phyloP scores from a whole-genome alignment of 2,888 invertebrate species.

The Dexiosoma caninum region DNA sequence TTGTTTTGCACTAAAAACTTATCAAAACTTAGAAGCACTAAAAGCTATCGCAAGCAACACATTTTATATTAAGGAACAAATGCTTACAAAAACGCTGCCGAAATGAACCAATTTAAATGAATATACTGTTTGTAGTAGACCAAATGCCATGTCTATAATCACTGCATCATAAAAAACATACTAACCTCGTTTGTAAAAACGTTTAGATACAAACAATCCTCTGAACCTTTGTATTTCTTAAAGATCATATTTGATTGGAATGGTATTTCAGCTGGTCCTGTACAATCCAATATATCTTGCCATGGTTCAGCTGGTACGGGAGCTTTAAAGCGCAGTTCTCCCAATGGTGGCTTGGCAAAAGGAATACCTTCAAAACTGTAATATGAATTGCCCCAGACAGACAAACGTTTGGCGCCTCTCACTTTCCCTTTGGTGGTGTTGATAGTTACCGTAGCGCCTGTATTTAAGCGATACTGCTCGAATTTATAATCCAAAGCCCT shows the following conservation, averaged over 20 bases:
- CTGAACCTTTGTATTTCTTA: conserved; percentile 77
- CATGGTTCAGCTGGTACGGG: conserved; percentile 77
- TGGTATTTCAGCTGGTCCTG: conserved; percentile 72
- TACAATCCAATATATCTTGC: conserved; percentile 77
- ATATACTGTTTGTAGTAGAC: too few relatives aligned
- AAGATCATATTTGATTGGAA: conserved; percentile 74
- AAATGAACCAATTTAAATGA: too few relatives aligned
- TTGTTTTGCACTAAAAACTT: too few relatives aligned
- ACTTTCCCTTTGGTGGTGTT: conserved; percentile 74
- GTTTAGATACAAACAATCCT: conserved; percentile 80
- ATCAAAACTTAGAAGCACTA: too few relatives aligned
- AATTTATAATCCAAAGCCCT: conserved; percentile 73
- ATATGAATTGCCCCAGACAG: conserved; percentile 74
- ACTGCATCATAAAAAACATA: too few relatives aligned
- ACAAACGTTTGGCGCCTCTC: conserved; percentile 73
- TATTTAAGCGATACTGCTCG: conserved; percentile 72
- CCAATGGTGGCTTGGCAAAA: conserved; percentile 75
- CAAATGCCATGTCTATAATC: too few relatives aligned
- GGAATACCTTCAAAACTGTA: conserved; percentile 76
- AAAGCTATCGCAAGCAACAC: too few relatives aligned
- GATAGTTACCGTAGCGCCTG: conserved; percentile 69
- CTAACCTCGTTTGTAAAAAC: conserved; percentile 76
- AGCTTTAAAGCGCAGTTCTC: conserved; percentile 75
- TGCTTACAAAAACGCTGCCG: too few relatives aligned
- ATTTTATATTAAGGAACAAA: too few relatives aligned